Evolutionary conservation across 2,888 invertebrate genomes (phyloP).

Genomic region (Caenorhabditis afra): DNA sequence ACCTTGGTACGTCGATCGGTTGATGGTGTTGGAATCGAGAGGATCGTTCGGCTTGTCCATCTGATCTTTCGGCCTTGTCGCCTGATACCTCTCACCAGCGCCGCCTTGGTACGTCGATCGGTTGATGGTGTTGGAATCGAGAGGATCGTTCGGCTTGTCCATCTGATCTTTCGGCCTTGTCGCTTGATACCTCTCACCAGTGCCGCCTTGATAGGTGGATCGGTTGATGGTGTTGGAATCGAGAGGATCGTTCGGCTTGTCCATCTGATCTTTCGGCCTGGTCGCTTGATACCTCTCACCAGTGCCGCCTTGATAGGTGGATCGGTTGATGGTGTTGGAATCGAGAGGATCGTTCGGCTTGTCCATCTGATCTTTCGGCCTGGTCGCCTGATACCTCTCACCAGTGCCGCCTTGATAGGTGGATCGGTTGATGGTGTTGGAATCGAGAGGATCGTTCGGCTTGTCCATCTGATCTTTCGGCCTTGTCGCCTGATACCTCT

Average conservation of each 20-base stretch:
- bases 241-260: constrained; percentile 34
- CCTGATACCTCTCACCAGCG: constrained; percentile 35
- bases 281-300: constrained; percentile 38
- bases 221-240: constrained; percentile 45
- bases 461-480: constrained; percentile 45
- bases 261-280: constrained; percentile 47
- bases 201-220: constrained; percentile 44
- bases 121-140: constrained; percentile 45
- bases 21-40: constrained; percentile 38
- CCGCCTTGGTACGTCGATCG: constrained; percentile 46
- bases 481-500: constrained; percentile 36
- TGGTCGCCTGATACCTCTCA: constrained; percentile 36
- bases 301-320: constrained; percentile 50
- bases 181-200: constrained; percentile 40
- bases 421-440: constrained; percentile 41
- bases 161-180: constrained; percentile 40
- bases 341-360: constrained; percentile 36
- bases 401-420: constrained; percentile 55
- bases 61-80: constrained; percentile 36
- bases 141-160: constrained; percentile 36
- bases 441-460: constrained; percentile 37
- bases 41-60: constrained; percentile 39
- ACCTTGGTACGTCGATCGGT: constrained; percentile 43
- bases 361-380: constrained; percentile 49
- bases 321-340: constrained; percentile 41